Conservation (phyloP, 2,888 invertebrate species). For the Ecliptopera silaceata region DNA sequence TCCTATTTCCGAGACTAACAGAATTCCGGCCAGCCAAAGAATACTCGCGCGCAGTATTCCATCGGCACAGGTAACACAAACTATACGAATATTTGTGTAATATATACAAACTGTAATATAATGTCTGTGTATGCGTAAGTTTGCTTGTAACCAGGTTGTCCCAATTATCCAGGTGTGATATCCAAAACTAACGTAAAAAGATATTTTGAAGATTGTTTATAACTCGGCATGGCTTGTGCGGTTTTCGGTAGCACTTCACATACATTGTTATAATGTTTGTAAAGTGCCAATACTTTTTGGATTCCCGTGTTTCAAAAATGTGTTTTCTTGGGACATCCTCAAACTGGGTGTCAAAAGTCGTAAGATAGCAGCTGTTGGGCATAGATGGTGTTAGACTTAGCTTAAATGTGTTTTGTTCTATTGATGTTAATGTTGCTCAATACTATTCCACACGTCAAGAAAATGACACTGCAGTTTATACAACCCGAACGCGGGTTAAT, state of each 20-base stretch:
- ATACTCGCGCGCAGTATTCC: slow-evolving; percentile 75
- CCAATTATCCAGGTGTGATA: slow-evolving; percentile 29
- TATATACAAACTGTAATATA: slow-evolving; percentile 33
- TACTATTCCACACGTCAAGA: slow-evolving; percentile 24
- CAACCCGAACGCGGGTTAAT: no score
- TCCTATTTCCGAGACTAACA: slow-evolving; percentile 34
- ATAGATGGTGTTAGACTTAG: slow-evolving; percentile 21
- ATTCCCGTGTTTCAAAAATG: neutral
- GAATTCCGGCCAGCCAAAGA: slow-evolving; percentile 62
- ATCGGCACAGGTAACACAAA: slow-evolving; percentile 71
- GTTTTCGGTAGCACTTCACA: neutral
- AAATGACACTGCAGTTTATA: neutral
- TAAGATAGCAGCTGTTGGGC: slow-evolving; percentile 24
- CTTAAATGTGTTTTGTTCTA: slow-evolving; percentile 34
- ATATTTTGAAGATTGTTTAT: neutral
- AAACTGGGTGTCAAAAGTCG: slow-evolving; percentile 21
- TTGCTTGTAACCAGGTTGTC: slow-evolving; percentile 31
- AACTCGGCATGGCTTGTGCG: neutral
- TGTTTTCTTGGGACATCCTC: slow-evolving; percentile 32
- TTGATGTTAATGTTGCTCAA: slow-evolving; percentile 26
- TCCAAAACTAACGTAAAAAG: neutral
- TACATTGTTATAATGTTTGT: neutral
- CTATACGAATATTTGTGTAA: slow-evolving; percentile 36
- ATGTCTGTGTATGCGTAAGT: slow-evolving; percentile 29
- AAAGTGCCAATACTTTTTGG: neutral